Evolutionary conservation across 2,113 vertebrate species (phyloP).

Genomic region (Ibidorhyncha struthersii): DNA sequence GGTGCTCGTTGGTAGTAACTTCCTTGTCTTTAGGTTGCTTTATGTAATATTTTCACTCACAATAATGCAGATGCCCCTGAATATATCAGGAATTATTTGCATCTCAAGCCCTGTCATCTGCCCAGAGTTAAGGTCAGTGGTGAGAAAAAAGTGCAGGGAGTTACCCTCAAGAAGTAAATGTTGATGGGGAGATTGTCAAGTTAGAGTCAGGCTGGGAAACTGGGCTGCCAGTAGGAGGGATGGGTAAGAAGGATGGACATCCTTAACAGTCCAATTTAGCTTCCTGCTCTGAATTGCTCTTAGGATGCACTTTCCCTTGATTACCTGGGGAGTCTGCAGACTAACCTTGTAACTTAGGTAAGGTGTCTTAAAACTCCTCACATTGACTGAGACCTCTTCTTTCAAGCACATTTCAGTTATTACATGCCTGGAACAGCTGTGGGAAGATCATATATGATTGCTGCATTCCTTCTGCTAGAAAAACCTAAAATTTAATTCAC

Average conservation of each 20-base stretch:
- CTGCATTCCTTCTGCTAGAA: background rate
- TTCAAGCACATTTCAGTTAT: background rate
- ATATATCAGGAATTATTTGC: background rate
- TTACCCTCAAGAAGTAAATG: background rate
- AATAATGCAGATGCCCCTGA: background rate
- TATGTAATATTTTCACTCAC: background rate
- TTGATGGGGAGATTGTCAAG: background rate
- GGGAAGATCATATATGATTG: background rate
- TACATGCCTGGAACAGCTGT: background rate
- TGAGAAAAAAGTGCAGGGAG: background rate
- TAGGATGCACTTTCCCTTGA: background rate
- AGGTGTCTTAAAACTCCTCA: background rate
- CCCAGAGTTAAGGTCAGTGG: background rate
- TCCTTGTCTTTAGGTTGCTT: background rate
- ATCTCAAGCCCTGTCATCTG: background rate
- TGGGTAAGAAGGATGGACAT: background rate
- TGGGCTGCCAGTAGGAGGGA: background rate
- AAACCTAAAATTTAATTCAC: slow-evolving; percentile 27
- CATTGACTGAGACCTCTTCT: background rate
- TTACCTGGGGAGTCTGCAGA: background rate
- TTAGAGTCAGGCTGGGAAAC: background rate
- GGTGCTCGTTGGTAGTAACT: background rate
- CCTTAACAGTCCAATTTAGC: background rate
- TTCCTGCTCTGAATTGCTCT: background rate
- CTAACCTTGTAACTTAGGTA: background rate